Evolutionary conservation across 2,113 vertebrate species (phyloP).

Genomic region (Lampris incognitus): DNA sequence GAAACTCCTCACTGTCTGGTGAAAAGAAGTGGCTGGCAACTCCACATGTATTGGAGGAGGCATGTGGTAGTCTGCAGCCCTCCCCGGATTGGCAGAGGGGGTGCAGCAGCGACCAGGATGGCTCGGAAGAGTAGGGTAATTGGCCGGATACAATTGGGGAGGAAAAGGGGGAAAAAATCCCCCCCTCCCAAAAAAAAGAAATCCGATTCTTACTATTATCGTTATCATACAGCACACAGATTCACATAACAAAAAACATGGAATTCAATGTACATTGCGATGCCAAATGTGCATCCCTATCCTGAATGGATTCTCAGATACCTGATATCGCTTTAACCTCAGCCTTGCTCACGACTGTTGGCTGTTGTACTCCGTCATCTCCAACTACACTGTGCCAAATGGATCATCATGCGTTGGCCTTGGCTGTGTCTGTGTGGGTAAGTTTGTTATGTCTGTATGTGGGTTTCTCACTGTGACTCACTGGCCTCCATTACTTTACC

Average conservation of each 20-base stretch:
- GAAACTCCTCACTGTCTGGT: too few relatives aligned
- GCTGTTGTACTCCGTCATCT: conserved; percentile 3
- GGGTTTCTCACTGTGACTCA: conserved; percentile 62
- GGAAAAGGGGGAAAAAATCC: too few relatives aligned
- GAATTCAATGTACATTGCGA: background rate
- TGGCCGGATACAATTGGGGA: too few relatives aligned
- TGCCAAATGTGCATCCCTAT: background rate
- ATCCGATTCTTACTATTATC: too few relatives aligned
- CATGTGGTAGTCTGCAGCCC: too few relatives aligned
- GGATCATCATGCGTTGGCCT: conserved; percentile 28
- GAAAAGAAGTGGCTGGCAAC: too few relatives aligned
- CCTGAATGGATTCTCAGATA: background rate
- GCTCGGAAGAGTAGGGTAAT: too few relatives aligned
- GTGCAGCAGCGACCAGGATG: too few relatives aligned
- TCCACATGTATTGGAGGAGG: too few relatives aligned
- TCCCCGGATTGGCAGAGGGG: too few relatives aligned
- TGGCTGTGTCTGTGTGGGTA: conserved; percentile 37
- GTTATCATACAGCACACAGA: too few relatives aligned
- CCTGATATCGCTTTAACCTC: background rate
- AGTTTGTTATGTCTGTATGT: conserved; percentile 68
- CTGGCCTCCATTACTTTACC: conserved; percentile 49
- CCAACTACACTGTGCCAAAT: conserved; percentile 1
- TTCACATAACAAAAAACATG: background rate
- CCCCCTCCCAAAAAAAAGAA: too few relatives aligned
- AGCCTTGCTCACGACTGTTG: background rate